Percentiles rank a stretch among this genome's conserved stretches.
Conservation (phyloP, 1,140 invertebrate species). For the Drosophila insularis region DNA sequence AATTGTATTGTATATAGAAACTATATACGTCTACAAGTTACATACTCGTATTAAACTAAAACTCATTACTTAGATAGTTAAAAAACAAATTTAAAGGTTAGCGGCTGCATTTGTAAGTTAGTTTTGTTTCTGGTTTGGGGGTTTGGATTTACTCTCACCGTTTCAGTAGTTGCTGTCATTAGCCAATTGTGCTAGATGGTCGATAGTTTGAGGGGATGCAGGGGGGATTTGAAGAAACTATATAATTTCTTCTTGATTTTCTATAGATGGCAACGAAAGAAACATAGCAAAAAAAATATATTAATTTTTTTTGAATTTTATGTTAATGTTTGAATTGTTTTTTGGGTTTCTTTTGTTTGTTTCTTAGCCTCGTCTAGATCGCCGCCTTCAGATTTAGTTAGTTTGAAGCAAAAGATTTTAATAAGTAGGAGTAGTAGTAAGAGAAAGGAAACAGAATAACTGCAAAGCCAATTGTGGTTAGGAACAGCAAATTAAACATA, state of each 20-base stretch:
- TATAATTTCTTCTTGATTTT: slow-evolving; percentile 63
- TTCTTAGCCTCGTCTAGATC: slow-evolving; percentile 41
- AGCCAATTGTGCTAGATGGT: slow-evolving; percentile 67
- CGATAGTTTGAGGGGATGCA: slow-evolving; percentile 34
- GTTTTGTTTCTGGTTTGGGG: slow-evolving; percentile 38
- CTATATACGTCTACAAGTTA: slow-evolving; percentile 28
- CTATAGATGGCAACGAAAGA: slow-evolving; percentile 64
- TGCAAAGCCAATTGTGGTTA: slow-evolving; percentile 39
- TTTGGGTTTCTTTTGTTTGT: background rate
- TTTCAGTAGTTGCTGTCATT: slow-evolving; percentile 57
- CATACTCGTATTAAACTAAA: slow-evolving; percentile 37
- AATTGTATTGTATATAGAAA: slow-evolving; percentile 20
- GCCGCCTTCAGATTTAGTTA: slow-evolving; percentile 53
- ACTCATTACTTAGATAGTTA: slow-evolving; percentile 41
- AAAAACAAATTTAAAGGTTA: slow-evolving; percentile 38
- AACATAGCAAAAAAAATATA: slow-evolving; percentile 67
- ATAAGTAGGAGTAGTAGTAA: background rate
- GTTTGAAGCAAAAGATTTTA: slow-evolving; percentile 28
- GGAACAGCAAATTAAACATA: slow-evolving; percentile 61
- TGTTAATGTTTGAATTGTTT: slow-evolving; percentile 27
- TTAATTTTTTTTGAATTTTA: slow-evolving; percentile 40
- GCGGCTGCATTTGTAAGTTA: slow-evolving; percentile 55
- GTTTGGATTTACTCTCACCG: slow-evolving; percentile 50
- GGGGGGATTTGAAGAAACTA: slow-evolving; percentile 50
- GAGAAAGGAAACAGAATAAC: slow-evolving; percentile 31